A percentile compares a stretch with the other conserved stretches of the same genome.
Evolutionary conservation across 64 coral and sea anemone species (phyloP).

Genomic region (Actinia equina): DNA sequence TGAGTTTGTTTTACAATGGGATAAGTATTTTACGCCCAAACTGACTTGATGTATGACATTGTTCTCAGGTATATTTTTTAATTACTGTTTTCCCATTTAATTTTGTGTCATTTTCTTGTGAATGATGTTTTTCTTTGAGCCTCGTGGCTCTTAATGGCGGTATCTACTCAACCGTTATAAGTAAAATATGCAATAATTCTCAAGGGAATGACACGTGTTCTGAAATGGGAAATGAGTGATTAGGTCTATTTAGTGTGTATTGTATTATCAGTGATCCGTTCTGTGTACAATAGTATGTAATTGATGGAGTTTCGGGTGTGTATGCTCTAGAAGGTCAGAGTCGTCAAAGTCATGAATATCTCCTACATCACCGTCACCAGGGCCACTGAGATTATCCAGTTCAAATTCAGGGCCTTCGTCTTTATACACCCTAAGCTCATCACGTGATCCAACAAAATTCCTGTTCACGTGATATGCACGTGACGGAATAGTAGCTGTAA

Average conservation of each 20-base stretch:
- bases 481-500: not conserved
- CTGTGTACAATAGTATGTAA: not conserved
- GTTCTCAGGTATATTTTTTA: too few relatives aligned
- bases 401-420: constrained; percentile 49
- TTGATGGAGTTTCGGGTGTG: not conserved
- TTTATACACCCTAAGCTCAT: constrained; percentile 31
- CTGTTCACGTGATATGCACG: not conserved
- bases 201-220: too few relatives aligned
- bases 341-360: constrained; percentile 4
- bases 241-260: not conserved
- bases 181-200: too few relatives aligned
- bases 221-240: too few relatives aligned
- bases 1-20: too few relatives aligned
- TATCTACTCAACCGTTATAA: too few relatives aligned
- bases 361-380: constrained; percentile 30
- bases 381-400: constrained; percentile 35
- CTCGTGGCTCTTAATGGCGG: too few relatives aligned
- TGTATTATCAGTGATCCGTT: not conserved
- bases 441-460: constrained; percentile 20
- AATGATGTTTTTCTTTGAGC: too few relatives aligned
- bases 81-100: too few relatives aligned
- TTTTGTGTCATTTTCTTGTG: too few relatives aligned
- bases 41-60: too few relatives aligned
- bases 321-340: not conserved
- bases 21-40: too few relatives aligned